Conservation (phyloP, 2,797 vertebrate species). For the Corythornis leucogaster region DNA sequence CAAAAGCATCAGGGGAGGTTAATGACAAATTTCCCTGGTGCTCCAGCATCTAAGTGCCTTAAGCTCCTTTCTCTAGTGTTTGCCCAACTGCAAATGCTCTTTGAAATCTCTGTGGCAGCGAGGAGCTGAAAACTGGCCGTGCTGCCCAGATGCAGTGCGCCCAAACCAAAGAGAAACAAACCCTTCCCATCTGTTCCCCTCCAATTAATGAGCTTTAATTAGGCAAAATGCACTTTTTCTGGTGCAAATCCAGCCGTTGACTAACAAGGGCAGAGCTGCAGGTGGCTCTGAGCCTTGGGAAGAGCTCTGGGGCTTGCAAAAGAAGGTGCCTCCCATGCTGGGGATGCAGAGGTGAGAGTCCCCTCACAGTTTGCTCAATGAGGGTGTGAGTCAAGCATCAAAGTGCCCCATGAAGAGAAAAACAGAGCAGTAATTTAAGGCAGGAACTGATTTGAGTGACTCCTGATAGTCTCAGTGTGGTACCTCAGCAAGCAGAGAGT, state of each 20-base stretch:
- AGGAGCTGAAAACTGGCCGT: not conserved
- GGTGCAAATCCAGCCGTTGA: not conserved
- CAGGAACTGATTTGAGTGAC: not conserved
- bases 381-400: not conserved
- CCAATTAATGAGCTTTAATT: not conserved
- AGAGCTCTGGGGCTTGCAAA: not conserved
- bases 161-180: not conserved
- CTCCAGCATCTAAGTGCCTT: not conserved
- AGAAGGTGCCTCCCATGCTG: not conserved
- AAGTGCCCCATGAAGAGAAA: not conserved
- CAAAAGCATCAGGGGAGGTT: not conserved
- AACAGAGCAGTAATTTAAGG: not conserved
- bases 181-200: not conserved
- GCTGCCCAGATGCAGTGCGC: not conserved
- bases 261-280: not conserved
- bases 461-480: not conserved
- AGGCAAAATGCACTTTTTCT: not conserved
- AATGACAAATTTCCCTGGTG: not conserved
- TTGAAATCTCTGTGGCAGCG: not conserved
- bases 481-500: too few relatives aligned
- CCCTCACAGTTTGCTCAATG: not conserved
- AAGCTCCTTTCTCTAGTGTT: not conserved
- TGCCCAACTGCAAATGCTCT: fast-evolving
- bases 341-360: not conserved
- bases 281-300: not conserved